A percentile compares a stretch with the other conserved stretches of the same genome.
phyloP scores from a whole-genome alignment of 2,113 vertebrate species.

The Corvus cornix region DNA sequence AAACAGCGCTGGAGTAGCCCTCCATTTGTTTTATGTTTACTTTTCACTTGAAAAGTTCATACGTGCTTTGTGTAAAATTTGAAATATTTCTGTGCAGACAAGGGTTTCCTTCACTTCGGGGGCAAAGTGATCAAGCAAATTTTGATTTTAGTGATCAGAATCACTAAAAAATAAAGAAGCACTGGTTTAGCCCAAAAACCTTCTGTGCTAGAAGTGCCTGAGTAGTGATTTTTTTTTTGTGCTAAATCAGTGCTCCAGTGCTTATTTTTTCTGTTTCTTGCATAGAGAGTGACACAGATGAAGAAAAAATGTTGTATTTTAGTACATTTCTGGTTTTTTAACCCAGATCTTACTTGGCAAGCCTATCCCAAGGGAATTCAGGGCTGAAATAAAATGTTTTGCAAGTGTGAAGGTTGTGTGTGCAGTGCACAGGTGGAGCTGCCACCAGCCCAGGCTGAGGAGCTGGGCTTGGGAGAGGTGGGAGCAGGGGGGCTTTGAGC shows the following conservation, averaged over 20 bases:
- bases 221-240: background rate
- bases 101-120: background rate
- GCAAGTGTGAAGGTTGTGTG: background rate
- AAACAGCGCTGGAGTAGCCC: background rate
- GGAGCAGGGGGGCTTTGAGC: background rate
- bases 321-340: background rate
- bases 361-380: background rate
- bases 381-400: background rate
- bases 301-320: background rate
- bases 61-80: fast-evolving
- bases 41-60: background rate
- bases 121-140: background rate
- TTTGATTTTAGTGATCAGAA: background rate
- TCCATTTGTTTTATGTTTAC: background rate
- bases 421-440: background rate
- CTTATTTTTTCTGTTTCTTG: background rate
- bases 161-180: background rate
- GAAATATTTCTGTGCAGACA: background rate
- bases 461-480: background rate
- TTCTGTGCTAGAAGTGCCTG: background rate
- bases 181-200: background rate
- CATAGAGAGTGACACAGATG: background rate
- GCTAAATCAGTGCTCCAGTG: background rate
- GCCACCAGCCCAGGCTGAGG: background rate
- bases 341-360: background rate